Evolutionary conservation across 1,140 invertebrate genomes (phyloP), one percentile per base, ranked within the genome.

Genomic region (Halyomorpha halys): DNA sequence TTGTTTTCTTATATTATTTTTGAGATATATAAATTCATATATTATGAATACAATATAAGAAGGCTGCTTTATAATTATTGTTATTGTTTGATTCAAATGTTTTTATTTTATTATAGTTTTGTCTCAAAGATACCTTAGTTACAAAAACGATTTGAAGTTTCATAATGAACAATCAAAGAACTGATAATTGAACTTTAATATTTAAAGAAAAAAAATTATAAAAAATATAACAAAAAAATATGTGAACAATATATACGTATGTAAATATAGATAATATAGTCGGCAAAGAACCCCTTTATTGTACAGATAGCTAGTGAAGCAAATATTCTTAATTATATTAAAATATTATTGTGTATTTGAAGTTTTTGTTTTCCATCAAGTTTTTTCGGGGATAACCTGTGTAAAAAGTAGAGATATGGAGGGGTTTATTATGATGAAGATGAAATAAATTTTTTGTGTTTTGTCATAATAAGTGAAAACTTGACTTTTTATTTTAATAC

Each of bases 361-460:
- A 63, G 44, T 39, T 51, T 39, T 59, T 63, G 62, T 67, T 59
- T 67, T 64, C 54, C 44, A 61, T 49, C 30, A 64, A 59, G 21
- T 56, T 49, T 30, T 61, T 62, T 62, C 61, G 61, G 44, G 45
- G 45, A 53, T 45, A 60, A 66, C 63, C 61, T 44, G 61, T 66
- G 61, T 66, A 66, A 63, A 66, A 60, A 63, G 62, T 68, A 67
- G 66, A 62, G 30, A 54, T 18, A 61, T 56, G 54, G 62, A 61
- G 67, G 59, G 66, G 66, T 66, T 64, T 68, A 61, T 64, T 64
- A 62, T 64, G 44, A 60, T 60, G 51, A 49, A 63, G 62, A 54
- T 21, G 47, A 67, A 67, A 68, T 68, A 68, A 68, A 68, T 68
- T 66, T 56, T 56, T 68, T 68, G 67, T 68, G 67, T 68, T 68